Evolutionary conservation across 2,888 invertebrate species (phyloP), one percentile per base, ranked within the genome.

Genomic region (Ormia ochracea): DNA sequence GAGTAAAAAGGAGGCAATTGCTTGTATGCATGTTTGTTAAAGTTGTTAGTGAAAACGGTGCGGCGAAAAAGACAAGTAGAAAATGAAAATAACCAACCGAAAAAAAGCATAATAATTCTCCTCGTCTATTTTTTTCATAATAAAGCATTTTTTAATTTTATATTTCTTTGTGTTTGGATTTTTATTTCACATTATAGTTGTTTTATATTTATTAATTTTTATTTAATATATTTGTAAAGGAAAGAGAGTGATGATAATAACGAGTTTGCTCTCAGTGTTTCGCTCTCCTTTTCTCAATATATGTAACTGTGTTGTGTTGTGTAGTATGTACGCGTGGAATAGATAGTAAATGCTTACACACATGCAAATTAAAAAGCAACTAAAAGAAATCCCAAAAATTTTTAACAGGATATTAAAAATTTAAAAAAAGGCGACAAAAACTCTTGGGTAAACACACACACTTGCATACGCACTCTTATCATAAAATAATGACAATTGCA

Each of bases 81-180:
- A 81, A 77, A 80, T 79, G 83, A 83, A 84, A 83, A 83, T 83
- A 84, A 83, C 82, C 83, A 83, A 85, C 81, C 83, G 82, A 84
- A 84, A 84, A 84, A n/a, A 85, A 85, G 84, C 83, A 85, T 84
- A 84, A 83, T 78, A 82, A 82, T 75, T 81, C 81, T 82, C 79
- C 82, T 70, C 75, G 72, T 69, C 36, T 41, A 52, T 43, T 76
- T 61, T 61, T 66, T 58, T 1, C 38, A 43, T 17, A 65, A 74
- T 68, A 70, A 74, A 75, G 43, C 45, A 28, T 79, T 73, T 82
- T 82, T 82, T 82, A 76, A 74, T 82, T 83, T 83, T 78, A 75
- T 31, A 79, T 81, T 78, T 66, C 75, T 79, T 76, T 72, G 63
- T 72, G 82, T 83, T 79, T 56, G 61, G 56, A 10, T 66, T 74